Evolutionary conservation across 2,113 vertebrate genomes (phyloP).

Genomic region (Cichladusa arquata): DNA sequence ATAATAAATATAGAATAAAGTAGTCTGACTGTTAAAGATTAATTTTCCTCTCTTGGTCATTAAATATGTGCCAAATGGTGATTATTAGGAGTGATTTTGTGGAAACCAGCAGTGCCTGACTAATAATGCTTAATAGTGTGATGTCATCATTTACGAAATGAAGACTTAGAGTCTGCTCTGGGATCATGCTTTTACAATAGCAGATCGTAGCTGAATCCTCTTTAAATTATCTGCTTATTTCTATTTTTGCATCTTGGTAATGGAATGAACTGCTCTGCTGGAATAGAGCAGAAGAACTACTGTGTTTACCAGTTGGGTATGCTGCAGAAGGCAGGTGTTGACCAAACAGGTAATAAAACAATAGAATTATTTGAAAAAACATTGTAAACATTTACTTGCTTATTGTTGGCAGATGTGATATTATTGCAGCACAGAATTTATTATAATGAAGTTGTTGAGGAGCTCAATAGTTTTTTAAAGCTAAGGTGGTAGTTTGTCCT

Average conservation of each 20-base stretch:
- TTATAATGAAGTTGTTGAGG: neutral
- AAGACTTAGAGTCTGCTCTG: constrained; percentile 39
- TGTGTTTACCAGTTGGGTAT: constrained; percentile 30
- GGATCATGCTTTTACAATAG: constrained; percentile 68
- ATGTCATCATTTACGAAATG: constrained; percentile 47
- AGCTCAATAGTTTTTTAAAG: neutral
- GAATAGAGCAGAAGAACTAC: constrained; percentile 20
- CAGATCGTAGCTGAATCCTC: constrained; percentile 70
- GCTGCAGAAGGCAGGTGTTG: neutral
- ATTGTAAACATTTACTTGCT: neutral
- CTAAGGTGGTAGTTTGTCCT: neutral
- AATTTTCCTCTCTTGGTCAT: neutral
- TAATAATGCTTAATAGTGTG: neutral
- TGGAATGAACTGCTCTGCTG: constrained; percentile 67
- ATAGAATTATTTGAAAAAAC: neutral
- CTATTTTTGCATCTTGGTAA: constrained; percentile 74
- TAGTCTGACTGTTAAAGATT: neutral
- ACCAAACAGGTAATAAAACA: constrained; percentile 52
- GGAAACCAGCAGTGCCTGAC: neutral
- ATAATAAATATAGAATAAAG: neutral
- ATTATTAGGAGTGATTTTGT: constrained; percentile 6
- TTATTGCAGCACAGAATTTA: neutral
- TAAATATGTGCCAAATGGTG: neutral
- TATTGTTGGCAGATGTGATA: neutral
- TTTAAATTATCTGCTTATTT: constrained; percentile 78